Conservation (phyloP, 2,113 vertebrate genomes). For the Irena cyanogastra region DNA sequence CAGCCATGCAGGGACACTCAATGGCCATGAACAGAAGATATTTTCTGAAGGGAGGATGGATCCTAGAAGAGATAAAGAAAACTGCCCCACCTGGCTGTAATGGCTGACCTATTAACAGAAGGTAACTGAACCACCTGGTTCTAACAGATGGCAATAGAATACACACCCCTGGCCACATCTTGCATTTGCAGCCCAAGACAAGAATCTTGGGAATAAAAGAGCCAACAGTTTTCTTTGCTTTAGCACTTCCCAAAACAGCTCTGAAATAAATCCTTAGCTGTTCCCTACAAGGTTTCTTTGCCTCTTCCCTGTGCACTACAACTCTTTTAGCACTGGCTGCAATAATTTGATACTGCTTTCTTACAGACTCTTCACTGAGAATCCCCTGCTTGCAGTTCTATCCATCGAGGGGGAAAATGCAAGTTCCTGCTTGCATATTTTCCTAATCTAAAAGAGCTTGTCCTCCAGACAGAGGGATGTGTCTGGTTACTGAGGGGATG, state of each 20-base stretch:
- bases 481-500: accelerated
- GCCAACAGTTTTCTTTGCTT: neutral
- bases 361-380: neutral
- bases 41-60: neutral
- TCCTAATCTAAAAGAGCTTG: neutral
- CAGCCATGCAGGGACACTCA: neutral
- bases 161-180: neutral
- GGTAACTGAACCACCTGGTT: neutral
- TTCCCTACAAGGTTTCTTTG: neutral
- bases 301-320: neutral
- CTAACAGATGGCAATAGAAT: neutral
- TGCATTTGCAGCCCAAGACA: neutral
- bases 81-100: too few species aligned
- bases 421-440: neutral
- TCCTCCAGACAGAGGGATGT: too few species aligned
- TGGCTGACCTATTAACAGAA: too few species aligned
- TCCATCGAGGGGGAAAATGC: neutral
- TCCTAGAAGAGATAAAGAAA: neutral
- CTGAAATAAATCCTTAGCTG: neutral
- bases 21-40: neutral
- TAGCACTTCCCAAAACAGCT: neutral
- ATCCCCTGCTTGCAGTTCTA: neutral
- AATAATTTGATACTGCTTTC: neutral
- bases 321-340: neutral
- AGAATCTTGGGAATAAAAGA: neutral